Percentiles rank a stretch among this genome's conserved stretches.
Conservation (phyloP, 2,113 vertebrate genomes). For the Quiscalus mexicanus region DNA sequence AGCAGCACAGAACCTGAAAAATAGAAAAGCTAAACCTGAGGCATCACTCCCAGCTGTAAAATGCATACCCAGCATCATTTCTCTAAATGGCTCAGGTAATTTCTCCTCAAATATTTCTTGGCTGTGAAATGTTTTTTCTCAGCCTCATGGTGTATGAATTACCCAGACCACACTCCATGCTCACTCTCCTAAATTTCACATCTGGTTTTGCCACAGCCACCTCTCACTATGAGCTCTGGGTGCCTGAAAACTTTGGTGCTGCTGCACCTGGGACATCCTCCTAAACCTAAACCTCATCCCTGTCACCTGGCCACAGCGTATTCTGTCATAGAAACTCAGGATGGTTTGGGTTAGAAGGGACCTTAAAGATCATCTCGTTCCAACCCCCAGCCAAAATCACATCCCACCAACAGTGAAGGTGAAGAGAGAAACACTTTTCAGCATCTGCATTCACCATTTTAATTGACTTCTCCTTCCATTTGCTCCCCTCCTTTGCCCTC, state of each 20-base stretch:
- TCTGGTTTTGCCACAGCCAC: neutral
- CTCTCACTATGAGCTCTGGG: neutral
- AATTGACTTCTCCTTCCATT: neutral
- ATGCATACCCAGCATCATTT: neutral
- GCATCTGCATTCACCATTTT: neutral
- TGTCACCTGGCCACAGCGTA: neutral
- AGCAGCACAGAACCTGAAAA: neutral
- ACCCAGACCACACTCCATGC: neutral
- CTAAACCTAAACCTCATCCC: neutral
- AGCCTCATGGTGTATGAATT: accelerated
- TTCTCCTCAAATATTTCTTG: neutral
- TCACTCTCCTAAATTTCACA: accelerated
- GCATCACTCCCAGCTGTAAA: neutral
- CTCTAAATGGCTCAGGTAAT: neutral
- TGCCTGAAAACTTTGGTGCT: accelerated
- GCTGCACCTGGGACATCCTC: neutral
- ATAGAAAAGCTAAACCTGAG: neutral
- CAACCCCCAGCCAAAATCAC: neutral
- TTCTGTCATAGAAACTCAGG: accelerated
- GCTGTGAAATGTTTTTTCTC: neutral
- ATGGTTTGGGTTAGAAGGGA: neutral
- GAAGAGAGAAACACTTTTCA: neutral
- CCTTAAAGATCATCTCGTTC: neutral
- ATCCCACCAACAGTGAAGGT: neutral
- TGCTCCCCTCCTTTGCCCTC: neutral